Evolutionary conservation across 1,140 invertebrate species (phyloP), one percentile per base, ranked within the genome.

Genomic region (Drosophila miranda): DNA sequence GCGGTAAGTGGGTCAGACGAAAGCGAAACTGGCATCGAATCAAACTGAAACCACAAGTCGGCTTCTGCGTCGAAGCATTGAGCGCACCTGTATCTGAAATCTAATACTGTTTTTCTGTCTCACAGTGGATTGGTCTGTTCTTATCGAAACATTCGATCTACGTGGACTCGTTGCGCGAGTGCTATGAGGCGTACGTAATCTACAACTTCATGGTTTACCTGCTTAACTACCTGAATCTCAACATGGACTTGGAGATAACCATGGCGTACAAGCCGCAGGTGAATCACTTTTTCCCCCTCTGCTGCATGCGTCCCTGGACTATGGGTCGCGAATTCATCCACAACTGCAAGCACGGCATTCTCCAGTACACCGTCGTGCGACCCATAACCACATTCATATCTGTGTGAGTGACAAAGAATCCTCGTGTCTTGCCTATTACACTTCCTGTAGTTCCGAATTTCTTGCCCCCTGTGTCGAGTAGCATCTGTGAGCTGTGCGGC

Each of bases 141-240:
- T 96, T 96, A 92, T 96, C 97, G 16, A 92, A 94, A 75, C 94
- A 95, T 69, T 96, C 96, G 16, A 97, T 99, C 62, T 99, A 98
- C 89, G 93, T 98, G 82, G 97, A 99, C 89, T 97, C 96, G 76
- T 90, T 97, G 26, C 93, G 98, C 91, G 98, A 99, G 93, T 99
- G 97, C 90, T 99, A 99, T 90, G 98, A 99, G 92, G 96, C 95
- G 9, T 99, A 98, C 93, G 98, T 98, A 0, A 99, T 99, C 81
- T 99, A 99, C 89, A 99, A 98, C 92, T 99, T 99, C 89, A 98
- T 99, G 97, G 96, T 96, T 89, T 99, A 97, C 92, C 92, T 99
- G 46, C 91, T 99, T 50, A 97, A 97, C 82, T 99, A 97, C 92
- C 92, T 99, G 44, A 95, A 97, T 92, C 94, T 96, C 75, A 95